These are phyloP conservation scores for Ochotona princeps DNA, from an alignment of 2,113 vertebrate genomes.

Conservation along the genomic window DNA sequence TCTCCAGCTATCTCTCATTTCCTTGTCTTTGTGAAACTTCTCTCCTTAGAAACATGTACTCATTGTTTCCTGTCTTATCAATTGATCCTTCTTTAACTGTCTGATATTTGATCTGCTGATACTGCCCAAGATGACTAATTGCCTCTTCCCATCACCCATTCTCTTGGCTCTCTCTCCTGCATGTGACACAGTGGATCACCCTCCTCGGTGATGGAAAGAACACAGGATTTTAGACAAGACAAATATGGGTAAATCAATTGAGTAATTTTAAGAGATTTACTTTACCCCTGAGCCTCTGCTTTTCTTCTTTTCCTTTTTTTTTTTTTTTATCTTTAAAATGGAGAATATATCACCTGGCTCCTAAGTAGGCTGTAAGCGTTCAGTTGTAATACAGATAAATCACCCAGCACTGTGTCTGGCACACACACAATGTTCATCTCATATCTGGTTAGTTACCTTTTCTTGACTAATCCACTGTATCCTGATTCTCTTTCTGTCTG, in stretches of 20 bases:
- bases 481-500: background rate
- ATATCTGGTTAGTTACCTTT: background rate
- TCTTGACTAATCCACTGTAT: slow-evolving; percentile 6
- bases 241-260: background rate
- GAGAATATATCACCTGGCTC: background rate
- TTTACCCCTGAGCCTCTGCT: slow-evolving; percentile 15
- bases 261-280: background rate
- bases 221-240: slow-evolving; percentile 9
- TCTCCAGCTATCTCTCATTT: slow-evolving; percentile 31
- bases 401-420: background rate
- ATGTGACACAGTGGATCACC: background rate
- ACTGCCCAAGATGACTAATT: background rate
- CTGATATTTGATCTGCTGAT: background rate
- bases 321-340: slow-evolving; percentile 4
- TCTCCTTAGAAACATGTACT: background rate
- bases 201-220: background rate
- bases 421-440: background rate
- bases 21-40: slow-evolving; percentile 12
- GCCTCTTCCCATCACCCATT: background rate
- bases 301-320: background rate
- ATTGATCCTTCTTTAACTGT: background rate
- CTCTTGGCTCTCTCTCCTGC: background rate
- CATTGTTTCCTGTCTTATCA: background rate
- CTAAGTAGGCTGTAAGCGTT: slow-evolving; percentile 38
- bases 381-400: background rate